A percentile compares a stretch with the other conserved stretches of the same genome.
Conservation (phyloP, 92 coral and sea anemone species). For the Desmophyllum pertusum region DNA sequence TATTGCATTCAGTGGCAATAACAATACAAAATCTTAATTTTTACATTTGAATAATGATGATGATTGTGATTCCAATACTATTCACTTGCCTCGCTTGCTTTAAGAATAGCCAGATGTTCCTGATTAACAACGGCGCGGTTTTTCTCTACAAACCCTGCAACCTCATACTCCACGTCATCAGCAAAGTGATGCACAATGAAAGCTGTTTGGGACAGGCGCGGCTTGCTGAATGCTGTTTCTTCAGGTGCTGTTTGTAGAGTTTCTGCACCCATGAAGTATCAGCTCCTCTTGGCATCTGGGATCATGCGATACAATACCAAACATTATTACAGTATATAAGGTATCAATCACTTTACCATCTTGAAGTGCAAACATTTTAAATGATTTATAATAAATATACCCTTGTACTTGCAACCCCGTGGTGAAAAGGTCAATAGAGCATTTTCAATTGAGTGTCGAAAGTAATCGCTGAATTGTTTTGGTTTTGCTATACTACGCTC, state of each 20-base stretch:
- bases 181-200: slow-evolving; percentile 92
- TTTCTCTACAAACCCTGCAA: slow-evolving; percentile 89
- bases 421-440: neutral
- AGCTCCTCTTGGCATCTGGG: slow-evolving; percentile 90
- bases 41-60: neutral
- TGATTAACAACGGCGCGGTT: slow-evolving; percentile 92
- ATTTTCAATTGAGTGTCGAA: too few species aligned
- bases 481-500: too few species aligned
- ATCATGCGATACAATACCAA: neutral
- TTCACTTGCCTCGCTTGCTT: slow-evolving; percentile 89
- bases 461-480: too few species aligned
- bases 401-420: neutral
- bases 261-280: slow-evolving; percentile 92
- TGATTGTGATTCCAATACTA: neutral
- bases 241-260: slow-evolving; percentile 89
- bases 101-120: slow-evolving; percentile 90
- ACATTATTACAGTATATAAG: neutral
- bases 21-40: too few species aligned
- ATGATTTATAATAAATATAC: neutral
- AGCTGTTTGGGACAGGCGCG: slow-evolving; percentile 92
- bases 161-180: slow-evolving; percentile 88
- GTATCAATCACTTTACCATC: too few species aligned
- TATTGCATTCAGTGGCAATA: too few species aligned
- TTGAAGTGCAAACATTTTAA: neutral
- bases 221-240: slow-evolving; percentile 85